These are phyloP conservation scores for Eristalis pertinax DNA, from an alignment of 2,888 invertebrate species.

Conservation along the genomic window DNA sequence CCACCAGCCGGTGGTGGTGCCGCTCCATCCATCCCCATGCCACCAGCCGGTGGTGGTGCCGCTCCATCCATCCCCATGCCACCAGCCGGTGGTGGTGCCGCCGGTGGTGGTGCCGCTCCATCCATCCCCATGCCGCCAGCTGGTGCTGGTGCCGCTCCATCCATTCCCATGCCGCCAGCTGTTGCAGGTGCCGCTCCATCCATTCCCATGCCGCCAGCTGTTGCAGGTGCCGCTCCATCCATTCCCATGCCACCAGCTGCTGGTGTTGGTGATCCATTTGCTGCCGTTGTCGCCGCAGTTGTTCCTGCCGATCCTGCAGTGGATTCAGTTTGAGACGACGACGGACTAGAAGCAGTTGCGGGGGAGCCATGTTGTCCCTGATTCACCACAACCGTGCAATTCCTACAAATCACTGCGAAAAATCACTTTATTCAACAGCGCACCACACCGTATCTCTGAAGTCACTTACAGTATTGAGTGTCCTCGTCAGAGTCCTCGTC, in stretches of 20 bases:
- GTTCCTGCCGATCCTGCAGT: too few relatives aligned
- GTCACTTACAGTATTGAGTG: conserved; percentile 3
- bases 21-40: not conserved
- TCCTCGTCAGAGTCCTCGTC: not conserved
- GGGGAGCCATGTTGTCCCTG: not conserved
- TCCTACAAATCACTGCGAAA: conserved; percentile 6
- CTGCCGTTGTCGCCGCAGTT: not conserved
- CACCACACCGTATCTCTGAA: not conserved
- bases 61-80: too few relatives aligned
- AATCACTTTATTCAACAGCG: not conserved
- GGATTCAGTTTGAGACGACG: not conserved
- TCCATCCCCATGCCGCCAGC: not conserved
- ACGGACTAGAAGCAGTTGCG: not conserved
- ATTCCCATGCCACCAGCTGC: not conserved
- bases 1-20: not conserved
- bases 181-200: not conserved
- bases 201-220: too few relatives aligned
- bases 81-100: too few relatives aligned
- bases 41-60: too few relatives aligned
- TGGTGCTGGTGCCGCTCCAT: not conserved
- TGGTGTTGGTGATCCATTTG: not conserved
- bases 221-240: not conserved
- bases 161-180: not conserved
- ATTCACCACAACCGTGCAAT: conserved; percentile 17
- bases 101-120: not conserved